These are phyloP conservation scores for Grallaria varia DNA, from an alignment of 2,113 vertebrate genomes.

Conservation along the genomic window DNA sequence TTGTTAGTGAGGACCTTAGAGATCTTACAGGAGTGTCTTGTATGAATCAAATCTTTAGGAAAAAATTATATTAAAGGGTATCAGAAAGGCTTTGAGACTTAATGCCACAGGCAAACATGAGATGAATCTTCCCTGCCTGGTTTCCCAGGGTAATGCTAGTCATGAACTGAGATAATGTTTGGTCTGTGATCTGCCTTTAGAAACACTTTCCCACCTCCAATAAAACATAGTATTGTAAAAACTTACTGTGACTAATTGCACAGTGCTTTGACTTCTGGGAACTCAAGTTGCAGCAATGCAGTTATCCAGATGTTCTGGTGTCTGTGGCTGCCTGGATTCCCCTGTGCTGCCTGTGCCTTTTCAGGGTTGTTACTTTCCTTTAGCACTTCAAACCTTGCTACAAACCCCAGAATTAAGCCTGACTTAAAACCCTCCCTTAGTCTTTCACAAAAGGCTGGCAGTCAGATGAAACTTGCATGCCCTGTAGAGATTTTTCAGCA, in stretches of 20 bases:
- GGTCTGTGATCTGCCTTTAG: background rate
- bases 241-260: background rate
- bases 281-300: background rate
- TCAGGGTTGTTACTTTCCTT: background rate
- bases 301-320: background rate
- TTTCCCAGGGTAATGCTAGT: background rate
- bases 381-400: background rate
- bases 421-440: accelerated
- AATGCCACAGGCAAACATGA: background rate
- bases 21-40: background rate
- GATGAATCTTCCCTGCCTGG: accelerated
- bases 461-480: background rate
- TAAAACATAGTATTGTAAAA: background rate
- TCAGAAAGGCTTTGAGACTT: background rate
- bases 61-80: background rate
- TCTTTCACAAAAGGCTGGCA: too few species aligned
- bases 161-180: background rate
- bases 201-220: background rate
- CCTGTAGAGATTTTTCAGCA: background rate
- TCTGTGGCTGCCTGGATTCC: background rate
- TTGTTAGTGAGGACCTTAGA: background rate
- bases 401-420: background rate
- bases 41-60: background rate
- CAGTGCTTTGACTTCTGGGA: background rate
- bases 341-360: background rate